A percentile compares a stretch with the other conserved stretches of the same genome.
Evolutionary conservation across 2,888 invertebrate genomes (phyloP).

Genomic region (Hermaeophaga mercurialis): DNA sequence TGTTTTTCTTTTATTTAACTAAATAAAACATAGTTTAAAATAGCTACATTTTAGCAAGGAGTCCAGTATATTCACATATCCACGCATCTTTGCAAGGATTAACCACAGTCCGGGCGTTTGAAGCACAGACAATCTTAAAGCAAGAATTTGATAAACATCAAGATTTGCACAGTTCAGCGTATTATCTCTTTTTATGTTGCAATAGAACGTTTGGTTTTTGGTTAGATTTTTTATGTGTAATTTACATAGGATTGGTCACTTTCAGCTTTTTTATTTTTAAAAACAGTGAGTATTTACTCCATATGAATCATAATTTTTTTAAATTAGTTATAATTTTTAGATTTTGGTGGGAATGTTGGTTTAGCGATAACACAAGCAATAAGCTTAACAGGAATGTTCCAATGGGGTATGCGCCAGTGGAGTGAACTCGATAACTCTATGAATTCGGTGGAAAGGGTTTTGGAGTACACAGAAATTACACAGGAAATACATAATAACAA

Average conservation of each 20-base stretch:
- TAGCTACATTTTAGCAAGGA: slow-evolving; percentile 74
- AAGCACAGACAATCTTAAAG: slow-evolving; percentile 67
- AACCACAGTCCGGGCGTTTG: slow-evolving; percentile 75
- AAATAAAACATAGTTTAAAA: too few species aligned
- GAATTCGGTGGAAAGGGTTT: slow-evolving; percentile 87
- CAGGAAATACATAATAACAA: slow-evolving; percentile 60
- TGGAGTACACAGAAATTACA: slow-evolving; percentile 51
- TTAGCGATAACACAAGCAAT: slow-evolving; percentile 54
- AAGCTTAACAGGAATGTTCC: slow-evolving; percentile 64
- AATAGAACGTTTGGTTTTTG: slow-evolving; percentile 74
- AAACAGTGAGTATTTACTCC: slow-evolving; percentile 39
- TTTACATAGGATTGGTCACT: slow-evolving; percentile 45
- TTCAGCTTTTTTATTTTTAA: slow-evolving; percentile 47
- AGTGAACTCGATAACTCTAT: slow-evolving; percentile 70
- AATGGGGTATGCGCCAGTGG: slow-evolving; percentile 78
- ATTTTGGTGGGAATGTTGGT: slow-evolving; percentile 54
- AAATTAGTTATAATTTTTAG: slow-evolving; percentile 42
- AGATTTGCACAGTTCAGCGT: slow-evolving; percentile 74
- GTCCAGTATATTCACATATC: slow-evolving; percentile 79
- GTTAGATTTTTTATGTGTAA: slow-evolving; percentile 60
- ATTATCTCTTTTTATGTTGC: slow-evolving; percentile 68
- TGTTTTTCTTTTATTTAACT: too few species aligned
- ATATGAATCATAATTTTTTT: too few species aligned
- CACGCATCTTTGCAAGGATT: slow-evolving; percentile 78
- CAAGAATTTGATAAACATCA: slow-evolving; percentile 69